Evolutionary conservation across 2,113 vertebrate species (phyloP).

Genomic region (Daubentonia madagascariensis): DNA sequence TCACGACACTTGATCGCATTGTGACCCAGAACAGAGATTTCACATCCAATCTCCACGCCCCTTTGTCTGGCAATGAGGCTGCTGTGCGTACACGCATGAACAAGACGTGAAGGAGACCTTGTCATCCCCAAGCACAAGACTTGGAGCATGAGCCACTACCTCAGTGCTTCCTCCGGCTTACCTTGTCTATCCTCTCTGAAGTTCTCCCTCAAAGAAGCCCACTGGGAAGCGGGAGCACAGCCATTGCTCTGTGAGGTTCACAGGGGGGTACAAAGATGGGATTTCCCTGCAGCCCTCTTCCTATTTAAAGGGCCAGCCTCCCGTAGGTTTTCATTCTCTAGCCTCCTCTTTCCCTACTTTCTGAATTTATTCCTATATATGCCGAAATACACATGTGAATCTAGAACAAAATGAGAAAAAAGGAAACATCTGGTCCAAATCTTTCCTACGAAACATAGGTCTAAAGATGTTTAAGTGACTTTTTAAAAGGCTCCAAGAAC

Average conservation of each 20-base stretch:
- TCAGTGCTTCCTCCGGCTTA: not conserved
- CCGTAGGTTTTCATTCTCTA: not conserved
- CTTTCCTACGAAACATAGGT: not conserved
- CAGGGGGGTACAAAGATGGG: not conserved
- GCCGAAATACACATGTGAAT: conserved; percentile 2
- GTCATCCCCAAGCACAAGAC: not conserved
- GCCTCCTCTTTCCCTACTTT: not conserved
- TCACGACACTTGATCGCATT: not conserved
- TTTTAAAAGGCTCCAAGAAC: not conserved
- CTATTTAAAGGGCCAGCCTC: not conserved
- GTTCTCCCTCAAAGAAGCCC: not conserved
- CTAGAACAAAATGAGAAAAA: not conserved
- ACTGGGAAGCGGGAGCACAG: not conserved
- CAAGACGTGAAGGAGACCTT: not conserved
- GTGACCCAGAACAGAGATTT: not conserved
- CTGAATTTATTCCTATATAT: not conserved
- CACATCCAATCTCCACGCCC: not conserved
- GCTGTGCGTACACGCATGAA: rapidly evolving
- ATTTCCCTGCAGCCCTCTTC: not conserved
- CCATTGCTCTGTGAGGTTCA: not conserved
- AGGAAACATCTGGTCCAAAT: not conserved
- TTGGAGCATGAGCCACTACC: too few species aligned
- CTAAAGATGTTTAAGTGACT: not conserved
- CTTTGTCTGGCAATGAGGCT: not conserved
- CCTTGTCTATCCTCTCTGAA: not conserved